Evolutionary conservation across 2,888 invertebrate genomes (phyloP), one percentile per base, ranked within the genome.

Genomic region (Bombyx huttoni): DNA sequence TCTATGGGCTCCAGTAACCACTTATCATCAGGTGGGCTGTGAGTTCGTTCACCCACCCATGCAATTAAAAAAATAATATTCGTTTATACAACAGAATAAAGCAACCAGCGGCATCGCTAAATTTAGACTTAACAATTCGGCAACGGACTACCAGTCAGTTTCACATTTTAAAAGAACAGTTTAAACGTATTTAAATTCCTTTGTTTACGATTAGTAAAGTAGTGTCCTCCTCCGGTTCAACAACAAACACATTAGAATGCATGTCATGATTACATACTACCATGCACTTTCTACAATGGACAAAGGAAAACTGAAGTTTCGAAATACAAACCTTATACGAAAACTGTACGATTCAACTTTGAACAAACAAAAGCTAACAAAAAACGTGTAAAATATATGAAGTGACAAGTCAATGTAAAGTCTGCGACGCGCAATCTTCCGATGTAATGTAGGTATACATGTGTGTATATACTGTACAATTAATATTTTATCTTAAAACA

Each of bases 271-370:
- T 10, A 73, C 68, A 67, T 62, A 56, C 67, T 64, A 67, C 68
- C 69, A 67, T 72, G 73, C 71, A 77, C 80, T 81, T 80, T 81
- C 80, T 79, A 78, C 63, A 59, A 48, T 60, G 58, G 73, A 78
- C 75, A 76, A 79, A 71, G 63, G 64, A 61, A 57, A 58, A 51
- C 52, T n/a, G 56, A 47, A 53, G 58, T 60, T 57, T 54, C 56
- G 58, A 60, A 64, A 64, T 59, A 61, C 52, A 53, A 54, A 56
- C 60, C 67, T 64, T 75, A 63, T 51, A 8, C 49, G 53, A 13
- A 47, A 46, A 35, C 40, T 14, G 54, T 65, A 75, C 63, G 65
- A 60, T 59, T 61, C 60, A 62, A 55, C 57, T 57, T 60, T 49
- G 55, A 58, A 62, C 55, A 54, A 55, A 24, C 24, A 24, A 24